Evolutionary conservation across 2,797 vertebrate genomes (phyloP), one percentile per base, ranked within the genome.

Genomic region (Chelon auratus): DNA sequence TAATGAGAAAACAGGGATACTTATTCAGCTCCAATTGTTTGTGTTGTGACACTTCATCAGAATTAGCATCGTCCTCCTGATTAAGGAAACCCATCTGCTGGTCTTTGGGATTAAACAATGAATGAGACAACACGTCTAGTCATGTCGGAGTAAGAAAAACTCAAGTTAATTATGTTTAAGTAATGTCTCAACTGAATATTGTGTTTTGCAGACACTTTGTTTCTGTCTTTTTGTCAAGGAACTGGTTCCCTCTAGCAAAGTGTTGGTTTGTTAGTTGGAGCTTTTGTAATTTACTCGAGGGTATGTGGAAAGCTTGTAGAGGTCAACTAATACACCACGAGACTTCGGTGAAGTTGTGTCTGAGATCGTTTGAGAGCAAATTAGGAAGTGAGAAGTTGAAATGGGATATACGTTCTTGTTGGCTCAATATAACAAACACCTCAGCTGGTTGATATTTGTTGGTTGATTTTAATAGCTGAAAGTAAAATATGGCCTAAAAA

Each of bases 141-240:
- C 61, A 59, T n/a, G 17, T 58, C 42, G 60, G 43, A 64, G 24
- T 39, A 54, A 79, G 42, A 45, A 64, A 58, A 65, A 68, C 56
- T 75, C 22, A 22, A 43, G 59, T 61, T 76, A 56, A 77, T 77
- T 79, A 78, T 36, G 57, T 69, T 76, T 60, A 12, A 54, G 43
- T 33, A 47, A 59, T n/a, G 55, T 54, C 59, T 80, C 24, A 37
- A 45, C 45, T 63, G 22, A 24, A 70, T 53, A 56, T 73, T 42
- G 33, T 13, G 62, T 64, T 18, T 5, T 14, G 20, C 39, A 60
- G 58, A 80, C 54, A 51, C 37, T 17, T n/a, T 45, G 17, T 22
- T 66, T 50, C 17, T 47, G 18, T 43, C 12, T 6, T 56, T 54
- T 36, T n/a, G 63, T 53, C 18, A 60, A 50, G 9, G 71, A 50